These are phyloP conservation scores for Netelia inedita DNA, from an alignment of 2,888 invertebrate species.

Conservation along the genomic window DNA sequence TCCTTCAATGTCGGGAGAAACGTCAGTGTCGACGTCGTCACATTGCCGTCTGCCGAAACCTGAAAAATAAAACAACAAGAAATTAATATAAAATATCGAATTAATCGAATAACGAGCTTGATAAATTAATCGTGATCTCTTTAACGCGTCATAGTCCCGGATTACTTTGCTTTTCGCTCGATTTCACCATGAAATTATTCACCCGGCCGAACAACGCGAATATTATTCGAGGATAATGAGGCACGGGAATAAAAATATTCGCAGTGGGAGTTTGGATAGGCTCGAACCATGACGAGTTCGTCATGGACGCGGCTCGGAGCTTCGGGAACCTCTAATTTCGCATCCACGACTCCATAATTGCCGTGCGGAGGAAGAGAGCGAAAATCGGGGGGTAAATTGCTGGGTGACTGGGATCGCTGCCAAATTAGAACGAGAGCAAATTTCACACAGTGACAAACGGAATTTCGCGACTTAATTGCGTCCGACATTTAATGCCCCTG, in stretches of 20 bases:
- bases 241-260: constrained; percentile 26
- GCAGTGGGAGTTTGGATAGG: constrained; percentile 5
- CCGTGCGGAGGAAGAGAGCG: constrained; percentile 16
- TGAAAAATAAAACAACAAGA: constrained; percentile 82
- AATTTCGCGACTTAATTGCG: constrained; percentile 52
- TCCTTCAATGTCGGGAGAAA: constrained; percentile 92
- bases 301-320: constrained; percentile 7
- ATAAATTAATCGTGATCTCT: background rate
- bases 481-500: constrained; percentile 50
- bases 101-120: background rate
- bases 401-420: constrained; percentile 48
- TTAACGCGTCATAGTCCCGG: background rate
- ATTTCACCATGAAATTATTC: constrained; percentile 15
- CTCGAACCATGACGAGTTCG: constrained; percentile 1
- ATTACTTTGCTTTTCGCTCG: constrained; percentile 18
- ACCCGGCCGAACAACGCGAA: background rate
- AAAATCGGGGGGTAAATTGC: constrained; percentile 1
- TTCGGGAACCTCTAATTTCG: constrained; percentile 54
- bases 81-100: constrained; percentile 13
- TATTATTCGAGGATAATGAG: background rate
- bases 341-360: constrained; percentile 58
- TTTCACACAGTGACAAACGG: constrained; percentile 42
- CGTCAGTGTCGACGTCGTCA: constrained; percentile 91
- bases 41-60: constrained; percentile 93
- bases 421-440: constrained; percentile 53